Evolutionary conservation across 1,140 invertebrate species (phyloP).

Genomic region (Drosophila kanapiae): DNA sequence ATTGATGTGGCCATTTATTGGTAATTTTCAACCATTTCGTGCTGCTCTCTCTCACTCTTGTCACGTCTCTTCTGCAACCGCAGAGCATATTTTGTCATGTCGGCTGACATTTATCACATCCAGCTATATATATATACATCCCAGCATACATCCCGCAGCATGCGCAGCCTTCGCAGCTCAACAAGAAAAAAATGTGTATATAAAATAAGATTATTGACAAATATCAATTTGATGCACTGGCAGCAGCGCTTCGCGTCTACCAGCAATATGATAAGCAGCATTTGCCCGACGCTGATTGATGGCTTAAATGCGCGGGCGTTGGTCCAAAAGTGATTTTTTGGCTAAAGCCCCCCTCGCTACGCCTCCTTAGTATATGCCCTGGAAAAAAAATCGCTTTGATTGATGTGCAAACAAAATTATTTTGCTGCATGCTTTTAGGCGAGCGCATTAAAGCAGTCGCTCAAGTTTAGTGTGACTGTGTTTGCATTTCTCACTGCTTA

Average conservation of each 20-base stretch:
- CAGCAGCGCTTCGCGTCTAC: slow-evolving; percentile 29
- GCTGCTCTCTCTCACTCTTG: slow-evolving; percentile 6
- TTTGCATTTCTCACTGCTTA: slow-evolving; percentile 25
- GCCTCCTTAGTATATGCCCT: not conserved
- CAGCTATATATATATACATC: slow-evolving; percentile 1
- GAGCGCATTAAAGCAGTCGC: slow-evolving; percentile 35
- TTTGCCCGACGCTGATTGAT: slow-evolving; percentile 68
- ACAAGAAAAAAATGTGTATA: slow-evolving; percentile 3
- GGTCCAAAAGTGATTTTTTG: slow-evolving; percentile 41
- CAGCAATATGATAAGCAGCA: slow-evolving; percentile 44
- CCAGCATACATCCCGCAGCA: slow-evolving; percentile 20
- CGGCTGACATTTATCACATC: slow-evolving; percentile 45
- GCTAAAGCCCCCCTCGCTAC: not conserved
- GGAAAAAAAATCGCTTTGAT: slow-evolving; percentile 25
- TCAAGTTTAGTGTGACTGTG: slow-evolving; percentile 21
- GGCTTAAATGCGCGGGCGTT: slow-evolving; percentile 19
- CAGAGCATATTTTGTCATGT: slow-evolving; percentile 50
- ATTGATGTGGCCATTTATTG: slow-evolving; percentile 43
- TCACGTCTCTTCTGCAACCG: slow-evolving; percentile 23
- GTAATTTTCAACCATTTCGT: slow-evolving; percentile 19
- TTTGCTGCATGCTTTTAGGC: slow-evolving; percentile 37
- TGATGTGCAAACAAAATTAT: slow-evolving; percentile 49
- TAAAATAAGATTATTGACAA: slow-evolving; percentile 64
- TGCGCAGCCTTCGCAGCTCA: slow-evolving; percentile 1
- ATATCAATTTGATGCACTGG: slow-evolving; percentile 71